phyloP scores from a whole-genome alignment of 2,888 invertebrate genomes.

The Pseudanteris insignis region DNA sequence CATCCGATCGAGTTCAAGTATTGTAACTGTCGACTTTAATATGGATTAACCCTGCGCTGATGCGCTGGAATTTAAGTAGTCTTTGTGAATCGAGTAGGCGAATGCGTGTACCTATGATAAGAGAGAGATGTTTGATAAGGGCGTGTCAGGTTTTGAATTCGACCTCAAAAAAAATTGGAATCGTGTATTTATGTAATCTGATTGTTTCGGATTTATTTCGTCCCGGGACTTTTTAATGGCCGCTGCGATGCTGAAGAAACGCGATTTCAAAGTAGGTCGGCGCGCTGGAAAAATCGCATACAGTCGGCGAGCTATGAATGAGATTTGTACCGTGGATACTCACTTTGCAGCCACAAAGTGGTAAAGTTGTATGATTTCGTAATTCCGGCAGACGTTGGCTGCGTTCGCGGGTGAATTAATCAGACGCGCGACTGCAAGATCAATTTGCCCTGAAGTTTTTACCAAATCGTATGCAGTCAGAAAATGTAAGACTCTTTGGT shows the following conservation, averaged over 20 bases:
- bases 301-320: conserved; percentile 4
- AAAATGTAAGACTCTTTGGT: too few relatives aligned
- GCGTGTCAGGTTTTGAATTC: conserved; percentile 32
- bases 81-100: conserved; percentile 24
- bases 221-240: neutral
- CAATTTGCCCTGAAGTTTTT: too few relatives aligned
- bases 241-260: neutral
- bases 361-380: conserved; percentile 5
- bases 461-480: too few relatives aligned
- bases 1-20: conserved; percentile 35
- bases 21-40: conserved; percentile 41
- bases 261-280: neutral
- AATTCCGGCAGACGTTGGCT: conserved; percentile 2
- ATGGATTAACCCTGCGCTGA: conserved; percentile 34
- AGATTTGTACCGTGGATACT: conserved; percentile 4
- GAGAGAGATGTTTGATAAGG: conserved; percentile 34
- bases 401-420: conserved; percentile 7
- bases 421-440: too few relatives aligned
- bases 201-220: conserved; percentile 8
- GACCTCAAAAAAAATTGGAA: conserved; percentile 16
- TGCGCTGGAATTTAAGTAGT: conserved; percentile 31
- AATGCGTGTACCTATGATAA: conserved; percentile 11
- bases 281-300: neutral
- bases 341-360: conserved; percentile 7
- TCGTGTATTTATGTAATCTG: conserved; percentile 14